Evolutionary conservation across 2,888 invertebrate genomes (phyloP), one percentile per base, ranked within the genome.

Genomic region (Cheilosia urbana): DNA sequence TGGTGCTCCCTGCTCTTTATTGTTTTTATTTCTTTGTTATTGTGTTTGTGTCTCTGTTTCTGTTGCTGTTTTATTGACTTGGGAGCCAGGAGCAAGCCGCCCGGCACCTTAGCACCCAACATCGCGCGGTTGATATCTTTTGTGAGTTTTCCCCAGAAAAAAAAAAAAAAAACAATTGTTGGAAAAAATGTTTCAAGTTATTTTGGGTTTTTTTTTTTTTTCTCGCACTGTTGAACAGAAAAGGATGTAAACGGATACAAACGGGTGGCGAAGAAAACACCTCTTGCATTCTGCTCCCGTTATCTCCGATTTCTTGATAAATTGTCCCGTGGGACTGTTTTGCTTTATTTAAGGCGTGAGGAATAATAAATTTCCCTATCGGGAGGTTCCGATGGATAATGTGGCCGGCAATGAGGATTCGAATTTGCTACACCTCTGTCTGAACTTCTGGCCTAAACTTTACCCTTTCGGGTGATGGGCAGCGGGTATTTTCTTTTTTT

Each of bases 61-160:
- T 66, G 53, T 72, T 65, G 68, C 3, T 30, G 51, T 68, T 85
- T 85, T 81, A 81, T 80, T 81, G 80, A 85, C 80, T 80, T 69
- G 27, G 37, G 76, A 80, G 60, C 76, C 80, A 55, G 69, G 30
- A 71, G 76, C 76, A 66, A 76, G 71, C 55, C 76, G 27, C 76
- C 24, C 24, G 66, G 19, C 51, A 60, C 58, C 66, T 73, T 62
- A 60, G 58, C 71, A 72, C 63, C 65, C 57, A 65, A 34, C 51
- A 27, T 19, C 63, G 27, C 42, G 60, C 34, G 51, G 68, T 58
- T 73, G 51, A 60, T 66, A 47, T 66, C 80, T 51, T 53, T 66
- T 45, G 34, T 13, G 27, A 30, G 57, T 57, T 27, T 51, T 57
- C 11, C 24, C n/a, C 7, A n/a, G 27, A 53, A 37, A 19, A 53